Evolutionary conservation across 2,797 vertebrate species (phyloP).

Genomic region (Podarcis lilfordi): DNA sequence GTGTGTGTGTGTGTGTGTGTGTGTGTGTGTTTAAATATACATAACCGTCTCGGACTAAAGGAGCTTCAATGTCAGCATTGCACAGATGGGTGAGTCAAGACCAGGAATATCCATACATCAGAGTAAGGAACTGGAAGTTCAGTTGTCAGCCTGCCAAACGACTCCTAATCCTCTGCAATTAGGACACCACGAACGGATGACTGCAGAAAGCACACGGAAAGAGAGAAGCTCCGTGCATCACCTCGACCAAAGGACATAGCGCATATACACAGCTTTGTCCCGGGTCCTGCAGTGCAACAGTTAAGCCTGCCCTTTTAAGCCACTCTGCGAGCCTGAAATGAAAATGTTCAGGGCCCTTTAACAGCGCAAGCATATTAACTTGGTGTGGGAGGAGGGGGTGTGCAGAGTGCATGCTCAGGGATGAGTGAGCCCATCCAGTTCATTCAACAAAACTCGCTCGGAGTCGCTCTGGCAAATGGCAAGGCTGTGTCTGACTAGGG

Average conservation of each 20-base stretch:
- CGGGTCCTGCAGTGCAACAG: rapidly evolving
- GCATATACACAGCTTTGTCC: background rate
- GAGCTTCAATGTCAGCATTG: background rate
- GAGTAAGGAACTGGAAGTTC: background rate
- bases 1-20: background rate
- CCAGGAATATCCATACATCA: rapidly evolving
- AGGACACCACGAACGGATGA: background rate
- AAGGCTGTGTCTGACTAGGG: background rate
- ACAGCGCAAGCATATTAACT: background rate
- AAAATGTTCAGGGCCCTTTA: background rate
- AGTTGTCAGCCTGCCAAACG: background rate
- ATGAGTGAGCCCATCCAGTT: background rate
- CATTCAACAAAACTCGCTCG: rapidly evolving
- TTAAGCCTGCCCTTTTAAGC: background rate
- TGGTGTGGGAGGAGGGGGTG: rapidly evolving
- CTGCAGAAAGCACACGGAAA: background rate
- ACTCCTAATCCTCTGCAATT: background rate
- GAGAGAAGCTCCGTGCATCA: rapidly evolving
- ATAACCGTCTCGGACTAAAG: background rate
- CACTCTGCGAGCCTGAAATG: background rate
- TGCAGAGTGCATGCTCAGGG: background rate
- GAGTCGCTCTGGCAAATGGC: rapidly evolving
- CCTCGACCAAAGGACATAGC: background rate
- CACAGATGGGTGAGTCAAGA: background rate
- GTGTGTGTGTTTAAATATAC: background rate